phyloP scores from a whole-genome alignment of 2,888 invertebrate species.

The Augiades crinisus region DNA sequence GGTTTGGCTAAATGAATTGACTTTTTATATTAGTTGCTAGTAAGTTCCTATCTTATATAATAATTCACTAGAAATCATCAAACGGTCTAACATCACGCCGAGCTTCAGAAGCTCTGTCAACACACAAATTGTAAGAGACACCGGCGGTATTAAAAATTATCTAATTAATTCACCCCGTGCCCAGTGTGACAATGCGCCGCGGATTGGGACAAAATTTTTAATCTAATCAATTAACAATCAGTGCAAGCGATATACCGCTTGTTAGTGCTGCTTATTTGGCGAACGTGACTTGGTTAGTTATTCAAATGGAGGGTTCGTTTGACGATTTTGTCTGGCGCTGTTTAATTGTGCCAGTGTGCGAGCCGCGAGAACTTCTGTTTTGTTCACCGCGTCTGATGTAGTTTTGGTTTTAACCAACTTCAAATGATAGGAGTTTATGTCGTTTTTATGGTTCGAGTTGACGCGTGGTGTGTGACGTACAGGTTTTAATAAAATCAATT shows the following conservation, averaged over 20 bases:
- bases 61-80: too few species aligned
- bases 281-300: conserved; percentile 72
- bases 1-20: too few species aligned
- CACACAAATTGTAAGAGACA: conserved; percentile 72
- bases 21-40: too few species aligned
- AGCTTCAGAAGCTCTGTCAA: conserved; percentile 48
- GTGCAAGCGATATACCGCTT: conserved; percentile 79
- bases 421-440: too few species aligned
- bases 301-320: conserved; percentile 73
- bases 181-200: conserved; percentile 64
- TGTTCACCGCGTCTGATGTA: too few species aligned
- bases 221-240: conserved; percentile 82
- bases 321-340: conserved; percentile 63
- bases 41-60: too few species aligned
- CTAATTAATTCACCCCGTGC: conserved; percentile 60
- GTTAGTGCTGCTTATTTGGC: conserved; percentile 77
- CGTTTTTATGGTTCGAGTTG: conserved; percentile 11
- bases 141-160: conserved; percentile 59
- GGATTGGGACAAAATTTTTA: conserved; percentile 77
- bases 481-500: conserved; percentile 16
- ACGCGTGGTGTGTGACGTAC: conserved; percentile 9
- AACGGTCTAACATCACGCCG: neutral
- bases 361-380: too few species aligned
- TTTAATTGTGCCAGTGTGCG: conserved; percentile 66
- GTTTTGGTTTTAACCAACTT: too few species aligned